Base-by-base conservation (phyloP, 2,797 vertebrate species). In the Phalanger gymnotis region DNA sequence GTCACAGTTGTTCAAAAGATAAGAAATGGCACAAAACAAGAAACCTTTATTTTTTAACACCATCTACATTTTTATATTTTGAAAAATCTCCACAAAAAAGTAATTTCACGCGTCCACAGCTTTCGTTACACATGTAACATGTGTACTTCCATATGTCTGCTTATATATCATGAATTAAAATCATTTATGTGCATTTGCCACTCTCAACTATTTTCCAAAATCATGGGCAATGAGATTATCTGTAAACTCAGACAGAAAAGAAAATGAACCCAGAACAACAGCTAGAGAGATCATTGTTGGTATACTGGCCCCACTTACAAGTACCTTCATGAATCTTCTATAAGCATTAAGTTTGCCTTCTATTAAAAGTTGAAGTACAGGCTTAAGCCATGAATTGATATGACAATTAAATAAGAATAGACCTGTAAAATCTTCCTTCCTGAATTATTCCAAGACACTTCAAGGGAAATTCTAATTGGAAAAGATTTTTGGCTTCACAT, bases 301-400 rank as follows among this genome's bases (percentile, higher is more conserved):
- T 91, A 95, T 90, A 95, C 27, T 94, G 53, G 4, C 90, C 52
- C 96, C 55, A 73, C 47, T 92, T 89, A 93, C 27, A 94, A 58
- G 19, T 94, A 57, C 47, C 22, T 96, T 55, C 10, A 47, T 94
- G 14, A 96, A 56, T 94, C 11, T 93, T 93, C 81, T 96, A 57
- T 91, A 93, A 51, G 16, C 87, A 97, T 95, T 47, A 93, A 58
- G 31, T 19, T 95, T 56, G 54, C 95, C 91, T 94, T 94, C 93
- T 31, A 90, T 92, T 96, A 96, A 93, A 91, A 95, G 81, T 96
- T 93, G 96, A 95, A 95, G 93, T 95, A 94, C 34, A 94, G 66
- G 95, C 95, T 94, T 92, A 92, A 90, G 61, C 92, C 95, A 95
- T 92, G 81, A 93, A 93, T 58, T 92, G 66, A 93, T 5, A 40